Percentiles rank a stretch among this genome's conserved stretches.
Evolutionary conservation across 2,888 invertebrate genomes (phyloP).

Genomic region (Congeria kusceri): DNA sequence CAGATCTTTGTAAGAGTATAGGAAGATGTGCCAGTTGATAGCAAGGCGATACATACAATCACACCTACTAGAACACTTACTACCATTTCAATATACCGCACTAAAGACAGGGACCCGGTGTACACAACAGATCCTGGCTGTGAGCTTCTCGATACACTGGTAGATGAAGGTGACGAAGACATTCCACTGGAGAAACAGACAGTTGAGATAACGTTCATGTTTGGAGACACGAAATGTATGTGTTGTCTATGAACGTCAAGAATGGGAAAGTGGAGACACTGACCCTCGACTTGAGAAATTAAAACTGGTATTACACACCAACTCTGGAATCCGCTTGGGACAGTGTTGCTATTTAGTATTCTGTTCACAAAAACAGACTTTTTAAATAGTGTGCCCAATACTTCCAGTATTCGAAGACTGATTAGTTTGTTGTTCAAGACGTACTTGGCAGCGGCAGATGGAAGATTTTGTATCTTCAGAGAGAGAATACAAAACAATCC

Average conservation of each 20-base stretch:
- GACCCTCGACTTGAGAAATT: neutral
- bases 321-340: no score
- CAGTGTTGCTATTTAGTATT: no score
- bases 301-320: no score
- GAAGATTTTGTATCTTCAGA: no score
- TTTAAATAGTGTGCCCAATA: no score
- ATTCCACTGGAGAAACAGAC: neutral
- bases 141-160: neutral
- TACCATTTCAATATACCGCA: no score
- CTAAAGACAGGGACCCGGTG: neutral
- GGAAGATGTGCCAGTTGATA: neutral
- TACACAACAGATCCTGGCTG: neutral
- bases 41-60: neutral
- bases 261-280: neutral
- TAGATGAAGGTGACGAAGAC: neutral
- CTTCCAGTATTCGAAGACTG: no score
- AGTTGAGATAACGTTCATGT: neutral
- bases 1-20: neutral
- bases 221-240: neutral
- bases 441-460: no score
- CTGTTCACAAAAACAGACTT: no score
- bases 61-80: no score
- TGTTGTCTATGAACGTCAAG: neutral
- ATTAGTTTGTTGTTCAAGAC: no score
- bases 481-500: no score